These are phyloP conservation scores for Chironomus tentans DNA, from an alignment of 2,888 invertebrate genomes.

Conservation along the genomic window DNA sequence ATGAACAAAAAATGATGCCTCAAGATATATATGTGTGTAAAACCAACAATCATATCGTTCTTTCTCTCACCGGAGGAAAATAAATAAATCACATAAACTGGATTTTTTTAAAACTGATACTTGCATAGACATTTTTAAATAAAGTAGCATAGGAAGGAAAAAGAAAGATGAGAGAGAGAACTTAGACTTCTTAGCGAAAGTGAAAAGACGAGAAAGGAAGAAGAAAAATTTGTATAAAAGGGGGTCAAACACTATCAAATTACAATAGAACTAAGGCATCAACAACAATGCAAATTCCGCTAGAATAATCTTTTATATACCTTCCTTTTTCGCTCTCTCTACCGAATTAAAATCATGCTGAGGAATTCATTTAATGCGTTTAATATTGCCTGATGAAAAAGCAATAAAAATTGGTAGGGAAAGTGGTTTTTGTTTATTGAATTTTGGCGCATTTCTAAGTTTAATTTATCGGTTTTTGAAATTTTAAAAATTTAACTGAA, in stretches of 20 bases:
- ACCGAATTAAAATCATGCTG: not conserved
- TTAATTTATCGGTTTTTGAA: no score
- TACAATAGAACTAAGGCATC: not conserved
- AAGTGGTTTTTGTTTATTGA: no score
- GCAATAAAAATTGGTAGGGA: no score
- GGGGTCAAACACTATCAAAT: conserved; percentile 22
- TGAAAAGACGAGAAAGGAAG: not conserved
- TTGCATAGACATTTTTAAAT: not conserved
- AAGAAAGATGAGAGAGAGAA: not conserved
- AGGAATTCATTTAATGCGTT: not conserved
- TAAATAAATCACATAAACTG: conserved; percentile 7
- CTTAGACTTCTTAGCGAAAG: conserved; percentile 4
- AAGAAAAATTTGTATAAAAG: not conserved
- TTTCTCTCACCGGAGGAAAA: not conserved
- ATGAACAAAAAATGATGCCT: not conserved
- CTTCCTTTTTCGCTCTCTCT: not conserved
- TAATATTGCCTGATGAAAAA: not conserved
- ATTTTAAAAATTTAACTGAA: no score
- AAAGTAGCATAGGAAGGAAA: not conserved
- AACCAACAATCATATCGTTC: not conserved
- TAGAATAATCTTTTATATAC: not conserved
- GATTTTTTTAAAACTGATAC: not conserved
- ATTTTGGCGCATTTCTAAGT: no score
- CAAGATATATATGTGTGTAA: not conserved
- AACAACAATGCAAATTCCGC: not conserved